Evolutionary conservation across 2,797 vertebrate genomes (phyloP).

Genomic region (Eulemur rubriventer): DNA sequence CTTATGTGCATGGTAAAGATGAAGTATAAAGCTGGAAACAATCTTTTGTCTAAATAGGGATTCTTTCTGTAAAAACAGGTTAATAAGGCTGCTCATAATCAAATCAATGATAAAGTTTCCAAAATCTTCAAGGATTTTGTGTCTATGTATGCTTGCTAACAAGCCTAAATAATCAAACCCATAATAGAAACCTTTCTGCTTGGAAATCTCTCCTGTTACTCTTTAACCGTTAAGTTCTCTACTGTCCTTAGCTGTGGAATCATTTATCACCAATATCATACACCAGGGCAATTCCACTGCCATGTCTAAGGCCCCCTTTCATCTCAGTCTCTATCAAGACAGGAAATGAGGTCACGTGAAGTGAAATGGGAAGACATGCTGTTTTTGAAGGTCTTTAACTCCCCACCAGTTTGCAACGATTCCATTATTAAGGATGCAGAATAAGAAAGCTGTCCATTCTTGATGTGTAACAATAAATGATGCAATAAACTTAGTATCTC

Average conservation of each 20-base stretch:
- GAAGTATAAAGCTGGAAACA: neutral
- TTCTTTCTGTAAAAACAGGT: neutral
- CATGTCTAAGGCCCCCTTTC: neutral
- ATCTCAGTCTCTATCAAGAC: neutral
- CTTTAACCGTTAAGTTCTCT: neutral
- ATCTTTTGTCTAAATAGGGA: neutral
- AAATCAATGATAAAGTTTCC: neutral
- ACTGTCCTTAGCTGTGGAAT: neutral
- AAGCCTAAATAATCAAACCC: neutral
- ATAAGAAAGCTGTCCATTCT: neutral
- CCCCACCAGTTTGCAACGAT: neutral
- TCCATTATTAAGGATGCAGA: neutral
- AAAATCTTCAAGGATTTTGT: conserved; percentile 21
- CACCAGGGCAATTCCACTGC: neutral
- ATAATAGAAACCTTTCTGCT: neutral
- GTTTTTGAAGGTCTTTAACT: conserved; percentile 24
- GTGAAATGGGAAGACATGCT: neutral
- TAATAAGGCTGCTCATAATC: neutral
- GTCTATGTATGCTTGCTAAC: neutral
- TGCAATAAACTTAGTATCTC: neutral
- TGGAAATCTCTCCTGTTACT: neutral
- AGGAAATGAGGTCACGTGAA: neutral
- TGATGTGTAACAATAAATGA: neutral
- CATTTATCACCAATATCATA: neutral
- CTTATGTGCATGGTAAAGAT: neutral